Conservation (phyloP, 64 coral and sea anemone genomes). For the Pocillopora verrucosa region DNA sequence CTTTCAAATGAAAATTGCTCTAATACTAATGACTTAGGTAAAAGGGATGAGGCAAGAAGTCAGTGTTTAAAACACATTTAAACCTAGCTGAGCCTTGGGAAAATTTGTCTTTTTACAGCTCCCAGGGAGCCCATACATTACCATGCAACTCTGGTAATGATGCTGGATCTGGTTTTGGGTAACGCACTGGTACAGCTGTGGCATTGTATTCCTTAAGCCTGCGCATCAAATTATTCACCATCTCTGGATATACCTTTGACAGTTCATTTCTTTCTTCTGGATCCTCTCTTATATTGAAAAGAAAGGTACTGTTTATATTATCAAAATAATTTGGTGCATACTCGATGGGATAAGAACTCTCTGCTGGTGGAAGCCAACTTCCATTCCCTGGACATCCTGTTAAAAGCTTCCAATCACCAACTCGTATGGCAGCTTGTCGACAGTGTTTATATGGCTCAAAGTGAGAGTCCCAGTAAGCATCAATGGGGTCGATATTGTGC, state of each 20-base stretch:
- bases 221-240: slow-evolving; percentile 38
- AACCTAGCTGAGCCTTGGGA: no score
- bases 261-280: slow-evolving; percentile 72
- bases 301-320: slow-evolving; percentile 44
- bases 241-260: slow-evolving; percentile 30
- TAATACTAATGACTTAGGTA: no score
- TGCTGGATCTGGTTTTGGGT: slow-evolving; percentile 42
- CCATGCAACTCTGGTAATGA: slow-evolving; percentile 32
- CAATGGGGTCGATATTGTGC: slow-evolving; percentile 75
- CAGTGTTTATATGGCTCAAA: background rate
- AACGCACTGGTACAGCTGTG: slow-evolving; percentile 57
- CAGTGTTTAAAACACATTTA: no score
- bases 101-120: background rate
- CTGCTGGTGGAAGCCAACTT: slow-evolving; percentile 61
- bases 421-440: slow-evolving; percentile 70
- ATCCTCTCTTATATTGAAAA: slow-evolving; percentile 63
- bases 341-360: background rate
- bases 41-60: no score
- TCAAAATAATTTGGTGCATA: slow-evolving; percentile 12
- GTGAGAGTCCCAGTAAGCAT: background rate
- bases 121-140: slow-evolving; percentile 26
- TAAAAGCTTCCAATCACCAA: slow-evolving; percentile 80
- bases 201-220: slow-evolving; percentile 33
- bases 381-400: slow-evolving; percentile 69
- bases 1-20: no score